A percentile compares a stretch with the other conserved stretches of the same genome.
Conservation (phyloP, 2,888 invertebrate species). For the Drosophila villosipedis region DNA sequence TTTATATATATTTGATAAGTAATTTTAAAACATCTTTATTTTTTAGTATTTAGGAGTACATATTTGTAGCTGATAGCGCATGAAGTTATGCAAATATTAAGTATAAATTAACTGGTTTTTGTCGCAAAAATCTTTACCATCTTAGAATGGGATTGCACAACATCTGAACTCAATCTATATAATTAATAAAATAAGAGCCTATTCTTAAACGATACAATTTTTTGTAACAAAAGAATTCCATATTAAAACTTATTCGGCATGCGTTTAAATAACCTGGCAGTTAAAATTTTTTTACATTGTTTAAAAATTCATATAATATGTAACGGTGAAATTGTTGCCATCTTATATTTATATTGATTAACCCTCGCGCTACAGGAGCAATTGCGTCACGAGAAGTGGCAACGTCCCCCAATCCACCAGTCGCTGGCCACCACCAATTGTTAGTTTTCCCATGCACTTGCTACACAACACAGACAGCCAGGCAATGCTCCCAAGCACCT, state of each 20-base stretch:
- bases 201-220: too few relatives aligned
- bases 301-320: neutral
- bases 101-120: neutral
- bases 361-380: conserved; percentile 59
- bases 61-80: neutral
- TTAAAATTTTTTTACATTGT: fast-evolving
- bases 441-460: conserved; percentile 28
- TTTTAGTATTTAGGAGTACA: neutral
- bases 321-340: neutral
- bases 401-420: conserved; percentile 6
- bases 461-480: conserved; percentile 32
- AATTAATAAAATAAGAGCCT: neutral
- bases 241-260: neutral
- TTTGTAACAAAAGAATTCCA: neutral
- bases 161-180: neutral
- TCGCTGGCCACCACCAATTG: conserved; percentile 37
- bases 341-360: neutral
- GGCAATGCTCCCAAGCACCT: conserved; percentile 28
- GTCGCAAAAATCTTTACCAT: neutral
- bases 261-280: neutral
- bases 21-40: neutral
- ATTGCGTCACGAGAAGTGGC: conserved; percentile 61
- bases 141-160: neutral
- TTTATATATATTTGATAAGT: neutral
- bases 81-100: neutral